phyloP scores from a whole-genome alignment of 2,888 invertebrate species.

The Lasioglossum villosulum region DNA sequence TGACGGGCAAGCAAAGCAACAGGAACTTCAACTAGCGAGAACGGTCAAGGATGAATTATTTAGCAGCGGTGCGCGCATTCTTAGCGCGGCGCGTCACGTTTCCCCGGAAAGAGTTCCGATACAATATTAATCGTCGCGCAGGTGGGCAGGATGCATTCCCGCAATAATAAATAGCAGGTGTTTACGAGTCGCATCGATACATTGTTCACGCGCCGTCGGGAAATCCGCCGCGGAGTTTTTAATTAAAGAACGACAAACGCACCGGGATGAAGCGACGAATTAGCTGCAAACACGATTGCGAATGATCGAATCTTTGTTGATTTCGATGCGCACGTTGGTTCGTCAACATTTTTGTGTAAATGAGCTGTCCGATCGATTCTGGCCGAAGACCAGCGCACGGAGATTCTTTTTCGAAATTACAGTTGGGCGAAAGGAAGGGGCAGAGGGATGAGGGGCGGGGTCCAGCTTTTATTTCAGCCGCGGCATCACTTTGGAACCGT shows the following conservation, averaged over 20 bases:
- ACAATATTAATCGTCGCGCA: constrained; percentile 37
- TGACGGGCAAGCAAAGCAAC: background rate
- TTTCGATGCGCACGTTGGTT: background rate
- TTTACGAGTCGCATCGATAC: background rate
- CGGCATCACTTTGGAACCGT: constrained; percentile 40
- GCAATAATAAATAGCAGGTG: constrained; percentile 54
- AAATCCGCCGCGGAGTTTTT: constrained; percentile 17
- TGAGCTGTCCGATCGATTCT: background rate
- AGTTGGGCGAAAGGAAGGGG: constrained; percentile 6
- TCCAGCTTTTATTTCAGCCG: constrained; percentile 46
- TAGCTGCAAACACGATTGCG: background rate
- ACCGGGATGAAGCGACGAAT: background rate
- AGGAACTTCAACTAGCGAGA: background rate
- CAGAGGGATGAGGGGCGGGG: background rate
- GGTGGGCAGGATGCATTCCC: constrained; percentile 23
- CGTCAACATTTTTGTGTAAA: background rate
- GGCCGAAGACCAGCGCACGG: background rate
- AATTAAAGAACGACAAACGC: constrained; percentile 24
- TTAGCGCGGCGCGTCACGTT: background rate
- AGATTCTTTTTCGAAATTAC: constrained; percentile 19
- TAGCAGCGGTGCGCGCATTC: background rate
- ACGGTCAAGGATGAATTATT: background rate
- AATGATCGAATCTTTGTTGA: too few species aligned
- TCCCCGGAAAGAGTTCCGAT: background rate
- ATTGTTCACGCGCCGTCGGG: constrained; percentile 5